Base-by-base conservation (phyloP, 2,797 vertebrate genomes). In the Parotocinclus haroldoi region DNA sequence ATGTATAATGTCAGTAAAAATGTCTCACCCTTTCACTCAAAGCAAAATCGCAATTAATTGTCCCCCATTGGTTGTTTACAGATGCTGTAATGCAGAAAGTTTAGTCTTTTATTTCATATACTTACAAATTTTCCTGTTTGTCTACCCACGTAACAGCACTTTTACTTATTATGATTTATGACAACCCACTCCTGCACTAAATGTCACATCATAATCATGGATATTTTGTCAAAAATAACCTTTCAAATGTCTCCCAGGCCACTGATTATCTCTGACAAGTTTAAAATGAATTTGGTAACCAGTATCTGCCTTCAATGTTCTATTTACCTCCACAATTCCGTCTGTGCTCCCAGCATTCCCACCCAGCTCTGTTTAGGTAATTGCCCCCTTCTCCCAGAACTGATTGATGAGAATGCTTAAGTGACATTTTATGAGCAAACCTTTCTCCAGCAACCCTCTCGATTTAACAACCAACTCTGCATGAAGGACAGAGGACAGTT, bases 371-470 rank as follows among this genome's bases (percentile, higher is more conserved):
- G 16, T 54, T 50, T 48, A 10, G 73, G 84, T 85, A 87, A 88
- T 87, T 88, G 87, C 79, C 52, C 39, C 38, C 14, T 81, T 81
- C 80, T 81, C 71, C 82, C 78, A 80, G 86, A 88, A 88, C 86
- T 86, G 85, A 84, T 78, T 79, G 85, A 87, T 75, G 82, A 87
- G 83, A 76, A 85, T 79, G 84, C 81, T 85, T 86, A 83, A 85
- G 83, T 84, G 87, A 85, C 84, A 14, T 50, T 42, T 81, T 84
- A 73, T n/a, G 56, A 83, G 78, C 79, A 81, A 80, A 77, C 78
- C 79, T 45, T 45, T 13, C 45, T 27, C 44, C 38, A 60, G 58
- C 18, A 60, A 60, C 27, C 27, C 27, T 27, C 27, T 27, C 27
- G 27, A 60, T 64, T 64, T 45, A 64, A 81, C 79, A 80, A 81